These are phyloP conservation scores for Osmoderma eremita DNA, from an alignment of 2,888 invertebrate species.

Conservation along the genomic window DNA sequence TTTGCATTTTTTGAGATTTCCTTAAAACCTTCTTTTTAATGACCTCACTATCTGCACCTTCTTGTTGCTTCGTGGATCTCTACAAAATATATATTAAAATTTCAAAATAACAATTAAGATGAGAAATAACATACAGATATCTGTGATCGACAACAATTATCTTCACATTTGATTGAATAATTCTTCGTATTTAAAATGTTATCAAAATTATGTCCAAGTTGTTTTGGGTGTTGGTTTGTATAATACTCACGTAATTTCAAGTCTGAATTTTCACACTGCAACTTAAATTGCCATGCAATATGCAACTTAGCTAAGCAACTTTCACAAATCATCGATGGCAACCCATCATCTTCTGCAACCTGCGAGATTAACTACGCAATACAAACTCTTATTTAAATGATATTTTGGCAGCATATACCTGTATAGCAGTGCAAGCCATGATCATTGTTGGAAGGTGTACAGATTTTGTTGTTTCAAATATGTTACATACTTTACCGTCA, in stretches of 20 bases:
- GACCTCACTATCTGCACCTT: constrained; percentile 31
- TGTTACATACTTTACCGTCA: constrained; percentile 53
- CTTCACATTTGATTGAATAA: constrained; percentile 13
- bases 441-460: constrained; percentile 53
- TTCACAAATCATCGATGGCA: constrained; percentile 54
- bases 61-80: constrained; percentile 4
- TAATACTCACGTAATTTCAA: constrained; percentile 53
- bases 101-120: background rate
- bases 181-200: constrained; percentile 6
- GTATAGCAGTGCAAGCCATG: constrained; percentile 56
- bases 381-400: background rate
- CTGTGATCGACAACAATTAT: constrained; percentile 6
- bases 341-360: constrained; percentile 54
- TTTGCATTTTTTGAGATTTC: constrained; percentile 44
- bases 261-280: constrained; percentile 55
- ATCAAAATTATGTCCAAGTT: constrained; percentile 24
- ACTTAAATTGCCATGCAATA: constrained; percentile 56
- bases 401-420: constrained; percentile 48
- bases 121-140: constrained; percentile 4
- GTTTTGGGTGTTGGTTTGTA: constrained; percentile 47
- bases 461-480: constrained; percentile 51
- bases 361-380: constrained; percentile 40
- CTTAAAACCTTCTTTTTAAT: constrained; percentile 43
- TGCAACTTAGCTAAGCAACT: constrained; percentile 54
- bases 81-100: constrained; percentile 14